These are phyloP conservation scores for Spodoptera exigua DNA, from an alignment of 2,888 invertebrate species.

Conservation along the genomic window DNA sequence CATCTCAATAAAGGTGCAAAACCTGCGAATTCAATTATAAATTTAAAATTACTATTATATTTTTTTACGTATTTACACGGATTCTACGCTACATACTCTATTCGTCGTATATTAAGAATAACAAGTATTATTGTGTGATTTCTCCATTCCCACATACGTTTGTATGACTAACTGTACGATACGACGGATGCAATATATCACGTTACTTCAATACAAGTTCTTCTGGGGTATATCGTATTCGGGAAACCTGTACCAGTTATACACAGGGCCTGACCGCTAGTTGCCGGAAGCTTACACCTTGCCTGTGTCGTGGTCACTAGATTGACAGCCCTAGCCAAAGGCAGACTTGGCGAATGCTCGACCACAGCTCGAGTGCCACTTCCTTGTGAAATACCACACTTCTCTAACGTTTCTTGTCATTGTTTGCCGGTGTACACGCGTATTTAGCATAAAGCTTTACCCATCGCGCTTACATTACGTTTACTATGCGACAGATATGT, in stretches of 20 bases:
- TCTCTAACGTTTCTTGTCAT: constrained; percentile 50
- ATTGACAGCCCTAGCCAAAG: constrained; percentile 71
- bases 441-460: constrained; percentile 47
- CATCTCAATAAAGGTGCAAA: constrained; percentile 77
- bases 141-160: constrained; percentile 17
- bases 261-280: constrained; percentile 59
- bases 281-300: constrained; percentile 73
- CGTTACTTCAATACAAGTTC: constrained; percentile 50
- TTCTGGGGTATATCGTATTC: constrained; percentile 58
- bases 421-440: constrained; percentile 39
- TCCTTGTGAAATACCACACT: constrained; percentile 69
- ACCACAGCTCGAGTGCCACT: constrained; percentile 62
- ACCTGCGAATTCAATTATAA: constrained; percentile 15
- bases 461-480: constrained; percentile 24
- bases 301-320: constrained; percentile 64
- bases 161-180: constrained; percentile 9
- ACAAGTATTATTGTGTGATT: not conserved
- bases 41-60: constrained; percentile 62
- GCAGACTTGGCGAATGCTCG: constrained; percentile 59
- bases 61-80: constrained; percentile 44
- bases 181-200: constrained; percentile 51
- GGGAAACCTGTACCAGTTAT: constrained; percentile 59
- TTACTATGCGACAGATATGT: constrained; percentile 39
- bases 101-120: too few species aligned
- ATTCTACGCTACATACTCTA: too few species aligned